Evolutionary conservation across 2,888 invertebrate species (phyloP), one percentile per base, ranked within the genome.

Genomic region (Pristionchus entomophagus): DNA sequence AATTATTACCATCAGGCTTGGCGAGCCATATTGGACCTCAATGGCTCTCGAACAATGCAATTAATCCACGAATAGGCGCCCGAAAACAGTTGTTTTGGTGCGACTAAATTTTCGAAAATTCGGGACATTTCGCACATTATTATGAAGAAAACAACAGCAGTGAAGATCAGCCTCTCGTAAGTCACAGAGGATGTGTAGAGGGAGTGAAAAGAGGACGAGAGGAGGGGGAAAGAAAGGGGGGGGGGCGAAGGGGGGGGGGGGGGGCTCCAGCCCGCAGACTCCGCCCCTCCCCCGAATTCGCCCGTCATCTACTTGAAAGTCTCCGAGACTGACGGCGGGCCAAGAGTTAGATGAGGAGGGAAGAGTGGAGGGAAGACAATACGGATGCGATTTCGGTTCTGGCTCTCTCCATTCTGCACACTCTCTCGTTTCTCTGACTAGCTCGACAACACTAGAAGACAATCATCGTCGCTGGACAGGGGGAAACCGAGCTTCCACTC

Each of bases 261-360:
- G 45, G 26, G 38, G n/a, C 38, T 22, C 38, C 62, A 29, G 29
- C 32, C n/a, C 62, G 62, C 32, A 32, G 65, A 32, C 73, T 45
- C 73, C 73, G 41, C 73, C 73, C 38, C 32, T 22, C 38, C 73
- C 19, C 8, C 73, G 41, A 73, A 73, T 73, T 73, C 73, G 73
- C 73, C n/a, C n/a, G n/a, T n/a, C n/a, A 73, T 73, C 73, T 73
- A 73, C 73, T 73, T 73, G 73, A 73, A 73, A 73, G 73, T 73
- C 41, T 73, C n/a, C n/a, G n/a, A n/a, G n/a, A n/a, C 2, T 41
- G 69, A n/a, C 65, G 65, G 38, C 32, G 69, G 69, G 69, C 69
- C 35, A 22, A 38, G 17, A 8, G 19, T 3, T 5, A 2, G 32
- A 65, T 35, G 65, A 65, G 35, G 65, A 65, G 65, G 32, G 22